These are phyloP conservation scores for Glyphotaelius pellucidus DNA, from an alignment of 2,888 invertebrate species.

Conservation along the genomic window DNA sequence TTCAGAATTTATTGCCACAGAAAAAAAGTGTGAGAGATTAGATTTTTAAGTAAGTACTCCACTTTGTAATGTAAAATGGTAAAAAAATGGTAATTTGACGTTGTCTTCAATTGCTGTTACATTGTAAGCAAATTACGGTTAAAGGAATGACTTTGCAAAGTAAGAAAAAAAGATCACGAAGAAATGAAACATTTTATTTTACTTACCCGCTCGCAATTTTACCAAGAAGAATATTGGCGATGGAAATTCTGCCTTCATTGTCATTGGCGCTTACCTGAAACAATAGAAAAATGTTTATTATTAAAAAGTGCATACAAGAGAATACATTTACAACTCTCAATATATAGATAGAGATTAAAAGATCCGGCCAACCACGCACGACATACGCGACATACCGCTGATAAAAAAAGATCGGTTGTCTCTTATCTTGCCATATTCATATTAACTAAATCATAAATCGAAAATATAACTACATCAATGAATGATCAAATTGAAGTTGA, in stretches of 20 bases:
- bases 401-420: too few species aligned
- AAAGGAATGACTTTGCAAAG: neutral
- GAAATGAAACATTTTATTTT: neutral
- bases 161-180: neutral
- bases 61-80: neutral
- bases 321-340: neutral
- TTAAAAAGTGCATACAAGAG: neutral
- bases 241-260: neutral
- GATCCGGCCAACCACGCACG: too few species aligned
- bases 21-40: neutral
- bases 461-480: too few species aligned
- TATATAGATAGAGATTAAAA: too few species aligned
- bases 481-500: too few species aligned
- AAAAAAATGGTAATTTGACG: neutral
- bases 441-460: too few species aligned
- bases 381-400: too few species aligned
- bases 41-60: neutral
- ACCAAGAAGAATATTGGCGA: neutral
- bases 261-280: constrained; percentile 19
- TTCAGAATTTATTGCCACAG: neutral
- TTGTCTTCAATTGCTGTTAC: neutral
- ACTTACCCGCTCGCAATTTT: neutral
- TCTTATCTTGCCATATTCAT: too few species aligned
- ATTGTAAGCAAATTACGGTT: neutral
- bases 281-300: constrained; percentile 2